Percentiles rank a stretch among this genome's conserved stretches.
phyloP scores from a whole-genome alignment of 2,113 vertebrate genomes.

The Amblyornis subalaris region DNA sequence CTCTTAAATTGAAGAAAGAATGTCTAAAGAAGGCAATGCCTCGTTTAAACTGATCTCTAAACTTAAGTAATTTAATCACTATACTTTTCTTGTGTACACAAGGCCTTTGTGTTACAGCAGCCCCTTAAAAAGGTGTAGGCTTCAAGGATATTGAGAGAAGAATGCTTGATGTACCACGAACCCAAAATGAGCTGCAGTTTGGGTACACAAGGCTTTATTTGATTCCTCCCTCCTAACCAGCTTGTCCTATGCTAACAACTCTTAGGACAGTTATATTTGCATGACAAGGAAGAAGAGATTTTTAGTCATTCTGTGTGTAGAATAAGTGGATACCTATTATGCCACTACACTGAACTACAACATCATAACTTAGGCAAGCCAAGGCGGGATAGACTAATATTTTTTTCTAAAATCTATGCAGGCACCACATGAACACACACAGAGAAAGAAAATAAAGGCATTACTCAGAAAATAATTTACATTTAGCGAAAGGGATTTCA shows the following conservation, averaged over 20 bases:
- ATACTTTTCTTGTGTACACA: neutral
- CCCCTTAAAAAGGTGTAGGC: neutral
- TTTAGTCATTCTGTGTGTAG: neutral
- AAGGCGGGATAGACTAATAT: neutral
- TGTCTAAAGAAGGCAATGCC: neutral
- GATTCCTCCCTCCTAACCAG: neutral
- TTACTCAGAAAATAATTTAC: neutral
- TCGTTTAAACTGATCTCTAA: neutral
- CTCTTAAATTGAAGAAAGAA: neutral
- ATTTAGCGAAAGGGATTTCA: neutral
- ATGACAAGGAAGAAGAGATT: neutral
- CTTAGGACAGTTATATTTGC: neutral
- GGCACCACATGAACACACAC: neutral
- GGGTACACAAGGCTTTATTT: neutral
- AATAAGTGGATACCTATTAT: neutral
- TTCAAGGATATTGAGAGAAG: neutral
- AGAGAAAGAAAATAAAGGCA: neutral
- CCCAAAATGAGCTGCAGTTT: neutral
- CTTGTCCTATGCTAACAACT: neutral
- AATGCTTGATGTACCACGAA: neutral
- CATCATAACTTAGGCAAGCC: neutral
- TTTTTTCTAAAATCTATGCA: neutral
- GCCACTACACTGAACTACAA: neutral
- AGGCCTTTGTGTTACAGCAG: neutral
- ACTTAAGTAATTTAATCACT: conserved; percentile 2